These are phyloP conservation scores for Brienomyrus brachyistius DNA, from an alignment of 2,113 vertebrate species.

Conservation along the genomic window DNA sequence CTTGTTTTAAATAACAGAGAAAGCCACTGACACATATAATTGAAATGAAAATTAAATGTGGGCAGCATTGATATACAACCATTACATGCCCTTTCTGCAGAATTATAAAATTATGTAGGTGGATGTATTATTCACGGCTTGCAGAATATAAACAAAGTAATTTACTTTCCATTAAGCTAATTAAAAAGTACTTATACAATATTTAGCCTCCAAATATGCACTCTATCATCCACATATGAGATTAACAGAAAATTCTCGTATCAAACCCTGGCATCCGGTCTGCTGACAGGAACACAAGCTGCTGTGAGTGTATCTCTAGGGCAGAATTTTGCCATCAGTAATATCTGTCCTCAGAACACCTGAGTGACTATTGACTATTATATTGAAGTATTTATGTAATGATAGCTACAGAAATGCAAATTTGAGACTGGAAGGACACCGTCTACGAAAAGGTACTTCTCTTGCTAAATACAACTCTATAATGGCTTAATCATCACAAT, in stretches of 20 bases:
- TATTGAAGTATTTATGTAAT: background rate
- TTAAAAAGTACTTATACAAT: background rate
- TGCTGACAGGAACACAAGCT: background rate
- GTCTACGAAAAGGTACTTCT: background rate
- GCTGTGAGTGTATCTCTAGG: background rate
- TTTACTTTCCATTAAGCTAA: conserved; percentile 9
- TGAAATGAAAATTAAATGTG: background rate
- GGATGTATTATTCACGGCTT: background rate
- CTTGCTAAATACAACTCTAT: background rate
- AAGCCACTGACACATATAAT: background rate
- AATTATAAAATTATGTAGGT: background rate
- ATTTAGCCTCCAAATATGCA: background rate
- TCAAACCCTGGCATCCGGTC: background rate
- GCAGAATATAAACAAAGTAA: background rate
- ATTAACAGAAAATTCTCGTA: background rate
- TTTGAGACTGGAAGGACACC: background rate
- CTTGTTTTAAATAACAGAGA: background rate
- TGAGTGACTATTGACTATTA: background rate
- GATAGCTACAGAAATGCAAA: background rate
- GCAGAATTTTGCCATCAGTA: background rate
- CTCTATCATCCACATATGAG: background rate
- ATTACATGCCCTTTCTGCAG: background rate
- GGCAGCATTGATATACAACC: background rate
- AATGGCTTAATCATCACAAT: background rate
- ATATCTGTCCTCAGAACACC: background rate